A percentile compares a stretch with the other conserved stretches of the same genome.
Conservation (phyloP, 2,797 vertebrate genomes). For the Psittacula derbiana region DNA sequence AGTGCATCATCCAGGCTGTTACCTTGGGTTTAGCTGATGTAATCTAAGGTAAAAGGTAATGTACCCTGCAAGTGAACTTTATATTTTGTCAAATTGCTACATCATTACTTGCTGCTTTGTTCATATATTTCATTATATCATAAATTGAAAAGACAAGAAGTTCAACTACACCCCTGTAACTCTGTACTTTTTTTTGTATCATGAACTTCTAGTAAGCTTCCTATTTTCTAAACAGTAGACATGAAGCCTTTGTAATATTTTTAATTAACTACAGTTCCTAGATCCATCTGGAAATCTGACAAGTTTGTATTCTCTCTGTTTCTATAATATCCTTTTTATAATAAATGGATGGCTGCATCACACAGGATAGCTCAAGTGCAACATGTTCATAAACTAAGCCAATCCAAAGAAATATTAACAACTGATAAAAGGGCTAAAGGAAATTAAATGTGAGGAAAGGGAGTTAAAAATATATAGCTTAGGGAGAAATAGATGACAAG, state of each 20-base stretch:
- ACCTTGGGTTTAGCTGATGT: not conserved
- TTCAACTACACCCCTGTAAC: not conserved
- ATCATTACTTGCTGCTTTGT: not conserved
- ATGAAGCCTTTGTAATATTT: not conserved
- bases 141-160: not conserved
- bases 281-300: not conserved
- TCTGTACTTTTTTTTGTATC: not conserved
- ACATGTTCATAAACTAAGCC: not conserved
- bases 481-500: not conserved
- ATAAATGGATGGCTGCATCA: not conserved
- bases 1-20: not conserved
- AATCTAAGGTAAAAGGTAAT: not conserved
- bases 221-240: conserved; percentile 11
- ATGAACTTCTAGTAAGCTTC: not conserved
- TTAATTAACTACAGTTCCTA: conserved; percentile 26
- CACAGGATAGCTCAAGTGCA: not conserved
- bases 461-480: not conserved
- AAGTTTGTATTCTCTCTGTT: not conserved
- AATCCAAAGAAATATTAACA: not conserved
- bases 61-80: not conserved
- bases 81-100: not conserved
- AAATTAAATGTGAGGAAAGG: conserved; percentile 56
- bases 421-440: conserved; percentile 27
- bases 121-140: not conserved
- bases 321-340: conserved; percentile 40